Base-by-base conservation (phyloP, 2,797 vertebrate species). In the Schizothorax lantsangensis region DNA sequence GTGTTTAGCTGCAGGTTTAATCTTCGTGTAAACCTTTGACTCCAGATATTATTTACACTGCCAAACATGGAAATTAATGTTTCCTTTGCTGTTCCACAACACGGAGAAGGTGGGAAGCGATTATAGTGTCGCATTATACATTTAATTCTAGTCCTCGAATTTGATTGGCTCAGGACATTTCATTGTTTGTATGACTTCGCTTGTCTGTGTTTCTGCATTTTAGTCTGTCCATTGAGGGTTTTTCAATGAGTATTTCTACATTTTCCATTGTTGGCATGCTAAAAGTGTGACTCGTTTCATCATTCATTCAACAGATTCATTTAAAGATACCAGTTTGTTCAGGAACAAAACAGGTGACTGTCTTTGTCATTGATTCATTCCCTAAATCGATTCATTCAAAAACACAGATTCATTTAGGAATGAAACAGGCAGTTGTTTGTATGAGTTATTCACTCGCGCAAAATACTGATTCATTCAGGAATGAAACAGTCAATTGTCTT, bases 1-100 rank as follows among this genome's bases (percentile, higher is more conserved):
- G 68, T 36, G 78, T 86, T 86, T 71, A 49, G 40, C 21, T n/a
- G 40, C 12, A 7, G 17, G 47, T 74, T 80, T 79, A 72, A 80
- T 85, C 66, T 71, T 17, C 12, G 40, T 71, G 68, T 80, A 85
- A 80, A 38, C 49, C 77, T 85, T 40, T 80, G 40, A 30, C 77
- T 85, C 30, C 6, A 49, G 33, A 54, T 79, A 57, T 84, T 26
- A 66, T 84, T 69, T 54, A 38, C 62, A 78, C 45, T 69, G 15
- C 47, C 45, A 79, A 54, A 54, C 30, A 78, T 68, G 43, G 45
- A 84, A 84, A 54, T 79, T 1, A 43, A 26, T 69, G 74, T 26
- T 78, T 79, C n/a, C 23, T 79, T 43, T 2, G 2, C n/a, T 30
- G 38, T 54, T 78, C 6, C 17, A 30, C 15, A 43, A 84, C 72